Percentiles rank a stretch among this genome's conserved stretches.
These are phyloP conservation scores for Meta bourneti DNA, from an alignment of 2,888 invertebrate species.

Conservation along the genomic window DNA sequence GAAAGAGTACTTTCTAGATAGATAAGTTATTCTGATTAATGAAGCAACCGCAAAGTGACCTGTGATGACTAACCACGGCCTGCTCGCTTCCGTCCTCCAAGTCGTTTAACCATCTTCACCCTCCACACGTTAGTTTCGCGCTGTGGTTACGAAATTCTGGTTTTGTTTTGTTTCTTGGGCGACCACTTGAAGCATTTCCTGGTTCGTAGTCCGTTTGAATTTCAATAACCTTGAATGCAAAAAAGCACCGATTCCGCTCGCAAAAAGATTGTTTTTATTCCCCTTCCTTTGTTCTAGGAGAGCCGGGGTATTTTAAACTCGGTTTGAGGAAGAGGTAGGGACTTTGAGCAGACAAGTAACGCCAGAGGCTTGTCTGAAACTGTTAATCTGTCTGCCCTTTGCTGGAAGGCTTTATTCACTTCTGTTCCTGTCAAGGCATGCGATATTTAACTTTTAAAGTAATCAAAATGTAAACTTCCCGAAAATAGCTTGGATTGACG, in stretches of 20 bases:
- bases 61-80: background rate
- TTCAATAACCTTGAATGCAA: constrained; percentile 29
- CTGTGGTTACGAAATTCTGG: constrained; percentile 7
- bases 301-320: background rate
- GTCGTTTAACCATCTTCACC: background rate
- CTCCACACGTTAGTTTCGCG: background rate
- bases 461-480: too few species aligned
- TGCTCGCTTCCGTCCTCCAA: background rate
- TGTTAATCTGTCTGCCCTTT: too few species aligned
- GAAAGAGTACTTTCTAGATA: too few species aligned
- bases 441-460: too few species aligned
- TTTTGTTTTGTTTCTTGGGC: background rate
- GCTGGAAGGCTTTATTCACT: too few species aligned
- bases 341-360: background rate
- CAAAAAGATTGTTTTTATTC: background rate
- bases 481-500: too few species aligned
- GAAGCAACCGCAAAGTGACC: constrained; percentile 26
- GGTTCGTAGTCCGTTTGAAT: constrained; percentile 29
- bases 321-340: background rate
- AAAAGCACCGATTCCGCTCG: background rate
- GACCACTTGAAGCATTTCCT: background rate
- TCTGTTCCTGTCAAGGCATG: too few species aligned
- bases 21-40: background rate
- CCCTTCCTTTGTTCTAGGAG: background rate
- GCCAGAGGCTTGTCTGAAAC: background rate